Base-by-base conservation (phyloP, 2,888 invertebrate genomes). In the Sycophila texana region DNA sequence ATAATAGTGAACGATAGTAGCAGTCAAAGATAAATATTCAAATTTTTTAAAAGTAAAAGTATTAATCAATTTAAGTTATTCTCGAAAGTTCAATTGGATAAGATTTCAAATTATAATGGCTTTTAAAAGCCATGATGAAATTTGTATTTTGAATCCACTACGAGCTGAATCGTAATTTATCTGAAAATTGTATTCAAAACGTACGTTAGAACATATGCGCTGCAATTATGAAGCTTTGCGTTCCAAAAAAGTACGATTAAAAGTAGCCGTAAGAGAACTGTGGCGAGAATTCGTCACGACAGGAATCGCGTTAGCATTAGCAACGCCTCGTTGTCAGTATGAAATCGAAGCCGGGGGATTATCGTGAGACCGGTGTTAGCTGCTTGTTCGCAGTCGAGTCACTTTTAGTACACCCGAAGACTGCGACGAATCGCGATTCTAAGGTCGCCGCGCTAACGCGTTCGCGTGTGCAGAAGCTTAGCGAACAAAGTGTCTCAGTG, bases 331-430 rank as follows among this genome's bases (percentile, higher is more conserved):
- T 86, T 80, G 82, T 81, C 79, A 39, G 74, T 74, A 71, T 39
- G 39, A 79, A 83, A 81, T 75, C 20, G 51, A 58, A 60, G 73
- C 60, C 80, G 75, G 84, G 83, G 85, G 88, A 88, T 89, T 86
- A 87, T 85, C 89, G 89, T 89, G 89, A 88, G 89, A 89, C 85
- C 88, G 84, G 82, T 84, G 85, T 86, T 85, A 87, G 86, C 84
- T 86, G 84, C 86, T 86, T 88, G 89, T 89, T 89, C 89, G 89
- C 89, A 89, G 89, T 89, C 86, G 84, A n/a, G 86, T 16, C 18
- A 47, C 66, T 55, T 14, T 60, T 74, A 16, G 18, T 30, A 18
- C 20, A 76, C 82, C 84, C 85, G 85, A 88, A 86, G 84, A 86
- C 86, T 87, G 87, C 84, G 84, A 84, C 87, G 85, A 89, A 89